Base-by-base conservation (phyloP, 1,140 invertebrate species). In the Manduca sexta region DNA sequence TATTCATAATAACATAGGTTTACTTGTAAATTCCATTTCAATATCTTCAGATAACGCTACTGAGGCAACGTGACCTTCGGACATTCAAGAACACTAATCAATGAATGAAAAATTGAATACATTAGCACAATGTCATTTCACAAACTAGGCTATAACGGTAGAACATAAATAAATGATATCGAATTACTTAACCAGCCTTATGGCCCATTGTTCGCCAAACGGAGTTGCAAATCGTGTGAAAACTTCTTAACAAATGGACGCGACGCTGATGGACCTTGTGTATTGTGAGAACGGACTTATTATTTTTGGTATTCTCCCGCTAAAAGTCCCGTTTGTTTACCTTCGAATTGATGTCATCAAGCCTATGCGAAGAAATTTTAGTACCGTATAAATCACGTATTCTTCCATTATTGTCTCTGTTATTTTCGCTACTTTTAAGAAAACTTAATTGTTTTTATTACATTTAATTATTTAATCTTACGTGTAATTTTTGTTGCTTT, bases 111-210 rank as follows among this genome's bases (percentile, higher is more conserved):
- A 26, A 26, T 26, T 8, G 21, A 17, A 7, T 43, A 29, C 42
- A 38, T 16, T 15, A 29, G 18, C 18, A 33, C 11, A 40, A 40
- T 40, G 1, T 40, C n/a, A 39, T 29, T 30, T 33, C 31, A 35
- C 45, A 18, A 37, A 54, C 10, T 30, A 44, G 12, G 14, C 33
- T 39, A 40, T 40, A 51, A 52, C 53, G 47, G 35, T 39, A 51
- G 17, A 52, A 47, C 29, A 39, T 52, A 56, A 63, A 69, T 65
- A 64, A 66, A 65, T 59, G 52, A 59, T 64, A 63, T 60, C 56
- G 46, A 68, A 63, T 62, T 61, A 64, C 56, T 59, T 57, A 57
- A 60, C 52, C 37, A 49, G 40, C 56, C 60, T 69, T 61, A 69
- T 52, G 10, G 53, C 11, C 60, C 43, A 74, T 74, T 74, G 71